Conservation (phyloP, 2,888 invertebrate species). For the Scrobipalpa costella region DNA sequence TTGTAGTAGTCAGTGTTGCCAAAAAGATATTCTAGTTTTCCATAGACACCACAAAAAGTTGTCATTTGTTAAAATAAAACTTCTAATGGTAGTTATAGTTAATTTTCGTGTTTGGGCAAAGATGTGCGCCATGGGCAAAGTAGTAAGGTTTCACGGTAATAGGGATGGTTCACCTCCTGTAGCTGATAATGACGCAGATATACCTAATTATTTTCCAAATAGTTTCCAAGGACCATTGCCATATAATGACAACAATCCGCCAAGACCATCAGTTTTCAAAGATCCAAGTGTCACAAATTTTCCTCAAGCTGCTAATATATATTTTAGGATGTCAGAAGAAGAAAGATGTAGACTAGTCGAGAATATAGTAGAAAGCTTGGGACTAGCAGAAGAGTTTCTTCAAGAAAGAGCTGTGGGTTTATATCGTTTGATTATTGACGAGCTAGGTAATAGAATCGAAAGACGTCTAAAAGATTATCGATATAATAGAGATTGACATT, state of each 20-base stretch:
- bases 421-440: constrained; percentile 86
- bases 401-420: constrained; percentile 89
- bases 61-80: too few species aligned
- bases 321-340: constrained; percentile 84
- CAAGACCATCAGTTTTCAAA: constrained; percentile 77
- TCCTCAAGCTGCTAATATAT: constrained; percentile 90
- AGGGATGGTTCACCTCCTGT: constrained; percentile 90
- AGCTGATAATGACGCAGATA: constrained; percentile 89
- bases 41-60: too few species aligned
- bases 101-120: too few species aligned
- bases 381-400: constrained; percentile 87
- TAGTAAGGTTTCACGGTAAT: too few species aligned
- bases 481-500: too few species aligned
- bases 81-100: too few species aligned
- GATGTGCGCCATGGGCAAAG: too few species aligned
- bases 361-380: constrained; percentile 89
- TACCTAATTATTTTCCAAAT: constrained; percentile 97
- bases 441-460: constrained; percentile 84
- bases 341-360: constrained; percentile 87
- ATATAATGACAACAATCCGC: constrained; percentile 74
- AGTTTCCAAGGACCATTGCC: constrained; percentile 92
- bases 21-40: too few species aligned
- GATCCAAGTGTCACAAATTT: constrained; percentile 92
- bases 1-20: too few species aligned
- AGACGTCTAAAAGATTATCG: constrained; percentile 65